Conservation (phyloP, 2,888 invertebrate species). For the Carcina quercana region DNA sequence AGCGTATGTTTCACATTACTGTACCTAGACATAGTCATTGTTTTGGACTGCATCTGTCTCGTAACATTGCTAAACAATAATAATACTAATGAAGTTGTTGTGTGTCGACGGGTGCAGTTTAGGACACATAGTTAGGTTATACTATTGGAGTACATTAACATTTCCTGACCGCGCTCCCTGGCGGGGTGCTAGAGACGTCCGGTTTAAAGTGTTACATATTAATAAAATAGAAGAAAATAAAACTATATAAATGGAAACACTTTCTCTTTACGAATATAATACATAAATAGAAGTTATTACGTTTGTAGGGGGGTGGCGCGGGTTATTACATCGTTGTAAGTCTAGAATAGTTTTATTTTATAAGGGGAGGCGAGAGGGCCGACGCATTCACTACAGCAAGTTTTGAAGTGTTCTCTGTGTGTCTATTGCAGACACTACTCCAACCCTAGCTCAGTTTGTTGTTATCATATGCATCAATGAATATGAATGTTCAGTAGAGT, state of each 20-base stretch:
- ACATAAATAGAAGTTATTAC: constrained; percentile 47
- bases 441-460: too few relatives aligned
- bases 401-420: too few relatives aligned
- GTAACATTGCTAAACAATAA: too few relatives aligned
- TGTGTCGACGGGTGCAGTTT: too few relatives aligned
- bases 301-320: constrained; percentile 48
- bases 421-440: too few relatives aligned
- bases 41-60: constrained; percentile 4
- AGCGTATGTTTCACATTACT: constrained; percentile 5
- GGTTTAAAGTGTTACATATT: constrained; percentile 53
- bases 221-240: constrained; percentile 49
- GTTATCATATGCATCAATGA: too few relatives aligned
- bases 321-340: constrained; percentile 34
- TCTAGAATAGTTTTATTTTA: constrained; percentile 36
- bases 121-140: constrained; percentile 39
- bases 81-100: background rate
- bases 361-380: constrained; percentile 3
- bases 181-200: constrained; percentile 63
- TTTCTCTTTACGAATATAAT: constrained; percentile 50
- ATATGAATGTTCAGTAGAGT: too few relatives aligned
- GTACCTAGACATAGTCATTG: constrained; percentile 6
- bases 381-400: too few relatives aligned
- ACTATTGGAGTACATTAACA: constrained; percentile 53
- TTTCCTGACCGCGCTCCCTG: constrained; percentile 38
- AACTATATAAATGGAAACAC: constrained; percentile 53